Conservation (phyloP, 1,140 invertebrate genomes). For the Diachasma alloeum region DNA sequence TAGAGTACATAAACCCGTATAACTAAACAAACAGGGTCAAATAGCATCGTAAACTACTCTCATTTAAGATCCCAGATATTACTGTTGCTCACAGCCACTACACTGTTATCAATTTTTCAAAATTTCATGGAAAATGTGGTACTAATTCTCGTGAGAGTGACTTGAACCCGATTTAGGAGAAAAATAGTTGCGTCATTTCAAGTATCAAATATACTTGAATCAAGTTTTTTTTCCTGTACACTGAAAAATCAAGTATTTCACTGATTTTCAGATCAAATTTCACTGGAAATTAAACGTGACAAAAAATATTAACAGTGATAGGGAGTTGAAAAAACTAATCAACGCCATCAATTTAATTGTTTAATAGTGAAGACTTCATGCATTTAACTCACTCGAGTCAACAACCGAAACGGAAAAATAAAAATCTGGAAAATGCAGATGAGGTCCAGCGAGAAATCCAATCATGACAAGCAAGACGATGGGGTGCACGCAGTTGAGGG, state of each 20-base stretch:
- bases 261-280: too few species aligned
- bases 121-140: too few species aligned
- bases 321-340: neutral
- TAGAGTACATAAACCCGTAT: conserved; percentile 2
- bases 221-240: too few species aligned
- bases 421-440: neutral
- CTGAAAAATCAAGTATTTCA: too few species aligned
- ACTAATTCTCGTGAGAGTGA: too few species aligned
- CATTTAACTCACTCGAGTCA: neutral
- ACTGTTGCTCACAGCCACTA: neutral
- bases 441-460: neutral
- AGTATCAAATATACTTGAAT: too few species aligned
- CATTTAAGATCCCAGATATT: neutral
- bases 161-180: too few species aligned
- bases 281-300: too few species aligned
- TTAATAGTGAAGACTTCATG: neutral
- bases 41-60: neutral
- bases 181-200: too few species aligned
- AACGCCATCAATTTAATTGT: neutral
- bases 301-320: too few species aligned
- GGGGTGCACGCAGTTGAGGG: neutral
- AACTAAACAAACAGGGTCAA: conserved; percentile 5
- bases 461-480: conserved; percentile 2
- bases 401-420: neutral
- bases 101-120: too few species aligned